A percentile compares a stretch with the other conserved stretches of the same genome.
Conservation (phyloP, 1,140 invertebrate genomes). For the Brachionus koreanus region DNA sequence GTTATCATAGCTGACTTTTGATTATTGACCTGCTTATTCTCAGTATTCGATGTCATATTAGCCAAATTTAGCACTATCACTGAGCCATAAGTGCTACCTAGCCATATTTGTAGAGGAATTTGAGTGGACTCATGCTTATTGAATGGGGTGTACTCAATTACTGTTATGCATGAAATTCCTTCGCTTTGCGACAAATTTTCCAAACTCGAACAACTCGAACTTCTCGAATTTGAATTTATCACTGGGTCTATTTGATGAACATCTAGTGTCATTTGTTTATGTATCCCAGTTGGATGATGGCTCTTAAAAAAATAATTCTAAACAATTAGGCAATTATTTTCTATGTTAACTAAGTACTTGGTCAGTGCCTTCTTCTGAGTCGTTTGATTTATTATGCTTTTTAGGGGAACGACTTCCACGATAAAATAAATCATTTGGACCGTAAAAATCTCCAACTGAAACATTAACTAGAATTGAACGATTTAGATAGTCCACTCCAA, state of each 20-base stretch:
- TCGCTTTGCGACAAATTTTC: constrained; percentile 35
- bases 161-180: not conserved
- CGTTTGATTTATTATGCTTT: constrained; percentile 72
- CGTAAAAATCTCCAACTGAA: constrained; percentile 72
- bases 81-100: constrained; percentile 14
- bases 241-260: not conserved
- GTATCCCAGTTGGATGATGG: not conserved
- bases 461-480: constrained; percentile 78
- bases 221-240: not conserved
- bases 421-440: constrained; percentile 78
- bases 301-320: not conserved
- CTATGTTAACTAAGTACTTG: constrained; percentile 4
- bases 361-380: constrained; percentile 66
- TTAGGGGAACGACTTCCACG: constrained; percentile 65
- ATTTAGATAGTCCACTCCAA: constrained; percentile 88
- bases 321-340: not conserved
- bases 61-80: constrained; percentile 16
- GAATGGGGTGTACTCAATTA: not conserved
- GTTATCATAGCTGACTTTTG: not conserved
- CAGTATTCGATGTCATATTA: not conserved
- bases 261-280: constrained; percentile 31
- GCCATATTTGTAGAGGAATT: not conserved
- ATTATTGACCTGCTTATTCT: not conserved
- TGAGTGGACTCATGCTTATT: not conserved
- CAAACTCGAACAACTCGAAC: constrained; percentile 38